A percentile compares a stretch with the other conserved stretches of the same genome.
Conservation (phyloP, 2,888 invertebrate genomes). For the Hesperia comma region DNA sequence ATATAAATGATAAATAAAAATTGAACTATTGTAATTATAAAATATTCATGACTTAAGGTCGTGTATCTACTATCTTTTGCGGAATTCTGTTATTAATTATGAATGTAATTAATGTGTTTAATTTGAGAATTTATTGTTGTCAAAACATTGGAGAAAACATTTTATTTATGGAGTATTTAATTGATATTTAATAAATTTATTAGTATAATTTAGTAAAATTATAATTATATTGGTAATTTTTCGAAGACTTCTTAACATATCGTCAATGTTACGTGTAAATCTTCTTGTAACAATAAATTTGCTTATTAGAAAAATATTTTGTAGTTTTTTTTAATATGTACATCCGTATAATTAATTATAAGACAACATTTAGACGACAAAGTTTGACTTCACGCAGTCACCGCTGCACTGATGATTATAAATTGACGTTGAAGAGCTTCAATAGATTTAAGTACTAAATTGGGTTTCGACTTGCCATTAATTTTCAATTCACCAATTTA, state of each 20-base stretch:
- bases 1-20: neutral
- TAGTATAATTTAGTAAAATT: slow-evolving; percentile 20
- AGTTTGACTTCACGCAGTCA: too few relatives aligned
- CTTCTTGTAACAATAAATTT: slow-evolving; percentile 76
- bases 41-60: neutral
- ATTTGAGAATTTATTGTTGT: neutral
- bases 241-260: slow-evolving; percentile 81
- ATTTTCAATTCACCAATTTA: too few relatives aligned
- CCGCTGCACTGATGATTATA: too few relatives aligned
- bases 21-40: slow-evolving; percentile 3
- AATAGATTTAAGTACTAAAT: too few relatives aligned
- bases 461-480: too few relatives aligned
- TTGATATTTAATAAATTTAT: neutral
- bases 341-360: too few relatives aligned
- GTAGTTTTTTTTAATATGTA: slow-evolving; percentile 18
- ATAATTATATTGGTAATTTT: slow-evolving; percentile 58
- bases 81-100: slow-evolving; percentile 14
- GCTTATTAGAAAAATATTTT: slow-evolving; percentile 68
- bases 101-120: too few relatives aligned
- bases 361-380: too few relatives aligned
- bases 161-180: neutral
- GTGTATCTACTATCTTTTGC: slow-evolving; percentile 14
- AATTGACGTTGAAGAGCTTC: too few relatives aligned
- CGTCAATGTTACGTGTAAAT: slow-evolving; percentile 75
- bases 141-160: neutral